These are phyloP conservation scores for Taurulus bubalis DNA, from an alignment of 2,113 vertebrate species.

Conservation along the genomic window DNA sequence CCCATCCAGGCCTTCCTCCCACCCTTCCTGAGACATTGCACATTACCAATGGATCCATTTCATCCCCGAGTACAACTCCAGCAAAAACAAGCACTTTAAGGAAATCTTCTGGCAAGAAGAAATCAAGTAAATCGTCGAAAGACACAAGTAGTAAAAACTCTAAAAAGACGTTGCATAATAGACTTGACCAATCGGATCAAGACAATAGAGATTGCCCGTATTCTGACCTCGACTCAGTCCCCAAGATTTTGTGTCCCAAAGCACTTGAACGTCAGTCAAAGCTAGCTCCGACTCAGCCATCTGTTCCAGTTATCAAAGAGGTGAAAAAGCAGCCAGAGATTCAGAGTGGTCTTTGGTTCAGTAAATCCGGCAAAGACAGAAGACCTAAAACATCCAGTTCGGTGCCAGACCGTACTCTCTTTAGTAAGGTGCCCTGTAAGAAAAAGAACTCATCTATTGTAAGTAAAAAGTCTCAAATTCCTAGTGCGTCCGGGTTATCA, in stretches of 20 bases:
- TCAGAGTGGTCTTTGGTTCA: slow-evolving; percentile 84
- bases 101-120: slow-evolving; percentile 75
- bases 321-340: slow-evolving; percentile 75
- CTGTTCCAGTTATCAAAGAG: slow-evolving; percentile 66
- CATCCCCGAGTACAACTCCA: slow-evolving; percentile 40
- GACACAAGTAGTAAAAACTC: slow-evolving; percentile 48
- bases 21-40: slow-evolving; percentile 42
- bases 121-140: slow-evolving; percentile 62
- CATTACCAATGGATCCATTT: slow-evolving; percentile 67
- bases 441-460: slow-evolving; percentile 71
- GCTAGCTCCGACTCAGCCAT: slow-evolving; percentile 34
- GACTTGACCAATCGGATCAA: slow-evolving; percentile 41
- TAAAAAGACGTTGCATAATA: slow-evolving; percentile 47
- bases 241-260: slow-evolving; percentile 84
- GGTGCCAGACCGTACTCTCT: slow-evolving; percentile 73
- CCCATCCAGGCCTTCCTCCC: slow-evolving; percentile 31
- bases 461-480: slow-evolving; percentile 56
- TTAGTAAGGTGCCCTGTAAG: slow-evolving; percentile 74
- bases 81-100: slow-evolving; percentile 72
- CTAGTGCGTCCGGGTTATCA: background rate
- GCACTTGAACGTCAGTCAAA: slow-evolving; percentile 73
- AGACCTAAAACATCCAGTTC: slow-evolving; percentile 77
- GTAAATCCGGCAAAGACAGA: slow-evolving; percentile 81
- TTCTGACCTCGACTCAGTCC: slow-evolving; percentile 83
- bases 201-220: slow-evolving; percentile 78